Evolutionary conservation across 2,888 invertebrate genomes (phyloP).

Genomic region (Drosophila vallismaia): DNA sequence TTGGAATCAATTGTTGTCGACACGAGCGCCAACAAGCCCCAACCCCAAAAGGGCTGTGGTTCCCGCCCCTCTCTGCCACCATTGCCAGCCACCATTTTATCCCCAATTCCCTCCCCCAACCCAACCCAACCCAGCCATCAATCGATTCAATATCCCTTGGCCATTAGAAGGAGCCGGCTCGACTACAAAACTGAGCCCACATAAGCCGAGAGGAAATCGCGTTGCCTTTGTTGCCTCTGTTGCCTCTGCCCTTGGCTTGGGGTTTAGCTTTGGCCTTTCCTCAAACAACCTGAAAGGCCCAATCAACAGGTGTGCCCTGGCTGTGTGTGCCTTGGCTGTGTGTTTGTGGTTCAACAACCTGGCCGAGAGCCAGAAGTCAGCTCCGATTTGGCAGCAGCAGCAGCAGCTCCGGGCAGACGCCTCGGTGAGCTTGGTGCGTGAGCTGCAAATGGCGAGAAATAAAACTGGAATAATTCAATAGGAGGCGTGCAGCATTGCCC

Average conservation of each 20-base stretch:
- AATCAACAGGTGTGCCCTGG: constrained; percentile 65
- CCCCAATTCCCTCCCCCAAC: background rate
- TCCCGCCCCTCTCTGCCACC: background rate
- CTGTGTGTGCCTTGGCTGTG: constrained; percentile 23
- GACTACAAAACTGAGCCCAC: constrained; percentile 50
- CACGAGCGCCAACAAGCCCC: constrained; percentile 14
- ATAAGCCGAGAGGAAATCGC: constrained; percentile 49
- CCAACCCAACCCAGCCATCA: background rate
- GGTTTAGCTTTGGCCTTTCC: constrained; percentile 21
- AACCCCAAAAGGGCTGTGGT: constrained; percentile 4
- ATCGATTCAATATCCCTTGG: constrained; percentile 47
- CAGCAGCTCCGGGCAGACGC: constrained; percentile 17
- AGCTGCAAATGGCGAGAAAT: constrained; percentile 56
- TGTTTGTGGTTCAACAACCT: constrained; percentile 68
- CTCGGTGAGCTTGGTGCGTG: constrained; percentile 22
- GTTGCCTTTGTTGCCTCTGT: constrained; percentile 22
- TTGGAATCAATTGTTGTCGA: constrained; percentile 43
- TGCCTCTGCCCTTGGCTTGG: constrained; percentile 30
- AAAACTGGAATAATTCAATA: constrained; percentile 65
- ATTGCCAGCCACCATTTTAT: background rate
- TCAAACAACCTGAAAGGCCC: constrained; percentile 40
- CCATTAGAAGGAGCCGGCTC: constrained; percentile 47
- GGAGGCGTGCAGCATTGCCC: constrained; percentile 40
- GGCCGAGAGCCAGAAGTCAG: constrained; percentile 49
- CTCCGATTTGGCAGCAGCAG: background rate